A percentile compares a stretch with the other conserved stretches of the same genome.
Evolutionary conservation across 1,140 invertebrate species (phyloP).

Genomic region (Physella acuta): DNA sequence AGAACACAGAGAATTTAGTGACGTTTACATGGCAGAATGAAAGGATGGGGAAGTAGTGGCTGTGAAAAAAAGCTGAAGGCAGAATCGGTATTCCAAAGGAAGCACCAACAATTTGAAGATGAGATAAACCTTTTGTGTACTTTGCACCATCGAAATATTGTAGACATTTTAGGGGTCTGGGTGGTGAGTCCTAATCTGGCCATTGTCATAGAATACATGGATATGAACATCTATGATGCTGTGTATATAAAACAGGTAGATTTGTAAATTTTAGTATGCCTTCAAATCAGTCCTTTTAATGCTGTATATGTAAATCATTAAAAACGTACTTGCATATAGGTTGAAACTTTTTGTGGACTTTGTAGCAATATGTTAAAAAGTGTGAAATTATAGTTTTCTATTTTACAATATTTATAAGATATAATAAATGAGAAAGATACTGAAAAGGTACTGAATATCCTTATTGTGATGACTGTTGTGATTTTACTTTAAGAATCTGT

Average conservation of each 20-base stretch:
- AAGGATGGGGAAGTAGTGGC: constrained; percentile 27
- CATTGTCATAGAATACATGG: constrained; percentile 38
- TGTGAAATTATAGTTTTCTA: no score
- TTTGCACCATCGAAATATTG: constrained; percentile 35
- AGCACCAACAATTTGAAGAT: constrained; percentile 25
- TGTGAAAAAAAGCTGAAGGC: constrained; percentile 33
- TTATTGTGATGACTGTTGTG: no score
- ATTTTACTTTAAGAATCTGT: no score
- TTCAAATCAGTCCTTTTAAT: no score
- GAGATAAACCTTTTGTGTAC: constrained; percentile 29
- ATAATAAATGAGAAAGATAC: no score
- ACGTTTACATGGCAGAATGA: constrained; percentile 32
- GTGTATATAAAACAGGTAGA: constrained; percentile 27
- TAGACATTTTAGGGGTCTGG: constrained; percentile 33
- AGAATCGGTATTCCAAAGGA: constrained; percentile 26
- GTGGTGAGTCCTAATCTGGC: no score
- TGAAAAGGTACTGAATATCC: no score
- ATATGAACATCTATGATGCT: constrained; percentile 34
- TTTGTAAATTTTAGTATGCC: neutral
- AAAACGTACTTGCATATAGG: no score
- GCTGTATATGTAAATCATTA: no score
- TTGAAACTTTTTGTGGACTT: no score
- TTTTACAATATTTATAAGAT: no score
- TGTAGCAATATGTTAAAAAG: no score
- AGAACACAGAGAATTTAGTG: constrained; percentile 31